Conservation (phyloP, 35 echinoderm and acorn worm species). For the Heliocidaris erythrogramma region DNA sequence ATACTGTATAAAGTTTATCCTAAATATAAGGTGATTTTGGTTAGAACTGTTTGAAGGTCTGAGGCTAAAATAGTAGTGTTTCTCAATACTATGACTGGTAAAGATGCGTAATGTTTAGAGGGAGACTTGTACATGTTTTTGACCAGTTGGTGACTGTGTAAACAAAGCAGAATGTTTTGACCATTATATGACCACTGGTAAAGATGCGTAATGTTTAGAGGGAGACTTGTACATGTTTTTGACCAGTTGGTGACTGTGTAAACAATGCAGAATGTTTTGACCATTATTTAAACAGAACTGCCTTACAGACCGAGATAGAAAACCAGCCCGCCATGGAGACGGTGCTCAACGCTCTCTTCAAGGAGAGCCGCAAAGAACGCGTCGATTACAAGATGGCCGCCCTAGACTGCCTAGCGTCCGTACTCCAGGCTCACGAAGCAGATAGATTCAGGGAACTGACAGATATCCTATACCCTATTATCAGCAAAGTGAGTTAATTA, state of each 20-base stretch:
- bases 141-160: too few species aligned
- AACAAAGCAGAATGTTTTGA: not conserved
- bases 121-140: too few species aligned
- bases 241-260: too few species aligned
- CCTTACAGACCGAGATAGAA: slow-evolving; percentile 50
- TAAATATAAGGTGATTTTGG: too few species aligned
- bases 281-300: slow-evolving; percentile 42
- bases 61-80: too few species aligned
- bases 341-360: slow-evolving; percentile 66
- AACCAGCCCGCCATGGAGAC: slow-evolving; percentile 76
- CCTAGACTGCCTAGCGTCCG: slow-evolving; percentile 72
- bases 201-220: too few species aligned
- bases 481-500: slow-evolving; percentile 80
- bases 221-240: too few species aligned
- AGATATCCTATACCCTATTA: slow-evolving; percentile 75
- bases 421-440: slow-evolving; percentile 72
- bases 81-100: too few species aligned
- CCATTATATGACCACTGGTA: too few species aligned
- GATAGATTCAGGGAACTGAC: slow-evolving; percentile 77
- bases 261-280: not conserved
- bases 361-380: slow-evolving; percentile 91
- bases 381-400: slow-evolving; percentile 84
- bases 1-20: too few species aligned
- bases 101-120: too few species aligned
- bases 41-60: too few species aligned